Evolutionary conservation across 2,113 vertebrate species (phyloP).

Genomic region (Oreotrochilus melanogaster): DNA sequence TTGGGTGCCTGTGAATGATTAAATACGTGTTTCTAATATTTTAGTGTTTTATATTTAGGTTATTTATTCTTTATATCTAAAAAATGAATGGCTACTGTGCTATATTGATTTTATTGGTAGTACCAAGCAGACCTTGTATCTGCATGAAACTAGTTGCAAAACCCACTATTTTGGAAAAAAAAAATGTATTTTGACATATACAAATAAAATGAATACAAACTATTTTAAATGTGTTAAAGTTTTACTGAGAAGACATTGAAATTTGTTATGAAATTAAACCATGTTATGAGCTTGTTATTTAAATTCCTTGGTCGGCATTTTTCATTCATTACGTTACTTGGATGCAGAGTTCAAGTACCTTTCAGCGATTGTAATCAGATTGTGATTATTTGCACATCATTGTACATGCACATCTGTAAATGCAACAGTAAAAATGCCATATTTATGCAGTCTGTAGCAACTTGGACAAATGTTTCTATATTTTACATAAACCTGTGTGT

Average conservation of each 20-base stretch:
- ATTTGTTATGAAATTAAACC: conserved; percentile 64
- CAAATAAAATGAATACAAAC: conserved; percentile 90
- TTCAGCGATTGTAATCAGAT: conserved; percentile 76
- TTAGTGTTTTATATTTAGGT: conserved; percentile 91
- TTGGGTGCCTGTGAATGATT: conserved; percentile 86
- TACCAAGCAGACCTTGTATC: conserved; percentile 89
- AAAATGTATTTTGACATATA: conserved; percentile 90
- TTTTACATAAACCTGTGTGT: conserved; percentile 83
- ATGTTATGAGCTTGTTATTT: conserved; percentile 74
- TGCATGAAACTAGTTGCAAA: conserved; percentile 89
- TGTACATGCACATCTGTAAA: conserved; percentile 83
- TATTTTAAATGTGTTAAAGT: conserved; percentile 86
- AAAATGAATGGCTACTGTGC: conserved; percentile 86
- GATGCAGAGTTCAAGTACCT: conserved; percentile 68
- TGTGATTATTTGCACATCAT: conserved; percentile 80
- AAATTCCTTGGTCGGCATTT: conserved; percentile 75
- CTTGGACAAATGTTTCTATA: conserved; percentile 82
- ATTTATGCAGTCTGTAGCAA: conserved; percentile 81
- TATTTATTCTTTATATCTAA: conserved; percentile 91
- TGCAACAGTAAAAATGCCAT: conserved; percentile 79
- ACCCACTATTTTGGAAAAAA: conserved; percentile 88
- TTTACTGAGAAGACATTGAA: conserved; percentile 74
- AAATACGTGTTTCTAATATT: conserved; percentile 87
- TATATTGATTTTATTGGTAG: conserved; percentile 89
- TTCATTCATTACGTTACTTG: conserved; percentile 68